These are phyloP conservation scores for Brienomyrus brachyistius DNA, from an alignment of 2,113 vertebrate genomes.

Conservation along the genomic window DNA sequence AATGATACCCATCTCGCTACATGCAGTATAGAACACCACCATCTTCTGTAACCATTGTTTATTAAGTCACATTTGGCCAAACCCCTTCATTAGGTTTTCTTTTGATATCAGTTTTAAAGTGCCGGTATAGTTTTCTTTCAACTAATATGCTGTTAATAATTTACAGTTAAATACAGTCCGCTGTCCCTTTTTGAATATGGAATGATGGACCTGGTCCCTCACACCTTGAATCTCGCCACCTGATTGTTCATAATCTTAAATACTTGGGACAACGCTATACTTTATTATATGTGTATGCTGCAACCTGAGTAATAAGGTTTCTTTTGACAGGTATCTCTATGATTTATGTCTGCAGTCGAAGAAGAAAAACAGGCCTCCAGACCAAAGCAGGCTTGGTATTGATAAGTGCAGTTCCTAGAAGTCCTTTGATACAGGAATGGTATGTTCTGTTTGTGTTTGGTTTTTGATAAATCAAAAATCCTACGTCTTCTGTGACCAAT, in stretches of 20 bases:
- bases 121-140: background rate
- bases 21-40: background rate
- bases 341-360: background rate
- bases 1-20: background rate
- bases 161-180: background rate
- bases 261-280: background rate
- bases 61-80: background rate
- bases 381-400: background rate
- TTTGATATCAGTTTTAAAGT: background rate
- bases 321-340: background rate
- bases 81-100: background rate
- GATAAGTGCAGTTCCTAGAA: background rate
- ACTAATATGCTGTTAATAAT: background rate
- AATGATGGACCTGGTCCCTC: background rate
- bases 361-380: background rate
- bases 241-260: background rate
- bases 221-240: background rate
- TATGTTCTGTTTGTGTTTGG: background rate
- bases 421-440: background rate
- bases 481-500: background rate
- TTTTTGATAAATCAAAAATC: background rate
- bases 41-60: background rate
- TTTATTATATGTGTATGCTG: background rate
- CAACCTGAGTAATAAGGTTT: background rate
- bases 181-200: background rate